phyloP scores from a whole-genome alignment of 2,888 invertebrate genomes.

The Leptarthrus brevirostris region DNA sequence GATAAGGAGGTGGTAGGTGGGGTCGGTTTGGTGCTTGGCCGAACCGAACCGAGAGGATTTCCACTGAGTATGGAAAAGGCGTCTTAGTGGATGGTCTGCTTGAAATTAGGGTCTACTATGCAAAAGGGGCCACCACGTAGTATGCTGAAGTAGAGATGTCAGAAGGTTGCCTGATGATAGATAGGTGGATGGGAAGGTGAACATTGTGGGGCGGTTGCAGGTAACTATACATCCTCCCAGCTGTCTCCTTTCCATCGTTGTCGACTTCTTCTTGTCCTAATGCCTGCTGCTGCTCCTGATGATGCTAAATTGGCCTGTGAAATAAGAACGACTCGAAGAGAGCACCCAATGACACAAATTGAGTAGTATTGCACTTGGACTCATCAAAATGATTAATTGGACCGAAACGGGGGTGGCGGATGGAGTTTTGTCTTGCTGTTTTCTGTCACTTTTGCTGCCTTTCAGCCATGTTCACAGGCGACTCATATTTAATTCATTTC shows the following conservation, averaged over 20 bases:
- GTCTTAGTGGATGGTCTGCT: slow-evolving; percentile 53
- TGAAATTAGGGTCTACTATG: slow-evolving; percentile 52
- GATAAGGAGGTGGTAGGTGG: neutral
- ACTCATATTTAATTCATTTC: slow-evolving; percentile 34
- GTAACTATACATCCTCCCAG: slow-evolving; percentile 15
- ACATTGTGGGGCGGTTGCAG: slow-evolving; percentile 26
- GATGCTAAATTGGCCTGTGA: slow-evolving; percentile 43
- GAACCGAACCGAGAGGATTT: slow-evolving; percentile 50
- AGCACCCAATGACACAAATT: slow-evolving; percentile 50
- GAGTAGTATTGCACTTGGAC: slow-evolving; percentile 51
- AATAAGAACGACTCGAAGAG: slow-evolving; percentile 37
- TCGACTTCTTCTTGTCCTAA: slow-evolving; percentile 9
- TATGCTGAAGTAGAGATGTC: slow-evolving; percentile 40
- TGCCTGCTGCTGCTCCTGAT: slow-evolving; percentile 6
- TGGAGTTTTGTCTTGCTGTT: slow-evolving; percentile 7
- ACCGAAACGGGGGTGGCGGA: slow-evolving; percentile 3
- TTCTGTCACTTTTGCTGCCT: neutral
- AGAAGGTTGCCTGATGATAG: slow-evolving; percentile 46
- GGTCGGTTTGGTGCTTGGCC: slow-evolving; percentile 46
- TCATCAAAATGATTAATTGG: slow-evolving; percentile 53
- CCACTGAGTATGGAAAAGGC: slow-evolving; percentile 50
- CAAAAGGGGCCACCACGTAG: slow-evolving; percentile 47
- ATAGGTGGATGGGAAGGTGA: slow-evolving; percentile 47
- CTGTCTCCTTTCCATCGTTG: neutral
- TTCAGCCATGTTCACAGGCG: neutral